A percentile compares a stretch with the other conserved stretches of the same genome.
Evolutionary conservation across 1,140 invertebrate species (phyloP).

Genomic region (Bombus balteatus): DNA sequence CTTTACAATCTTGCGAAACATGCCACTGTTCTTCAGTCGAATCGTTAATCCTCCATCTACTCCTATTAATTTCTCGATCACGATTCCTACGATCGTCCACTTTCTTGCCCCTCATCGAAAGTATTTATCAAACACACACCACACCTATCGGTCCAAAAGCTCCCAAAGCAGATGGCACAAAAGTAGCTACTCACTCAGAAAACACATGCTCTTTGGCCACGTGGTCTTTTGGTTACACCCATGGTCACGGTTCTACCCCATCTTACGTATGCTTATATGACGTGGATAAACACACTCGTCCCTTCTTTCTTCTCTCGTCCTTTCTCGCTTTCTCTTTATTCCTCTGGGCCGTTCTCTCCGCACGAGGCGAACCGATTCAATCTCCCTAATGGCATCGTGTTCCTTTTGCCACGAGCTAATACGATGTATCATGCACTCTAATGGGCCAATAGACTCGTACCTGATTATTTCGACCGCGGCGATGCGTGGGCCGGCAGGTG

Average conservation of each 20-base stretch:
- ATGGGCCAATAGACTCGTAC: conserved; percentile 69
- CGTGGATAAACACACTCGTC: conserved; percentile 65
- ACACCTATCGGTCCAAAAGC: conserved; percentile 66
- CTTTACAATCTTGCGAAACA: too few species aligned
- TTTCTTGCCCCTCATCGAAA: conserved; percentile 1
- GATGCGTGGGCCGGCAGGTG: conserved; percentile 70
- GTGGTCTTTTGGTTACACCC: conserved; percentile 68
- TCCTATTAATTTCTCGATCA: conserved; percentile 47
- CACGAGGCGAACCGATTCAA: conserved; percentile 73
- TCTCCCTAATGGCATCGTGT: conserved; percentile 76
- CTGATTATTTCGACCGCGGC: conserved; percentile 65
- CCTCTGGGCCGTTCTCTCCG: conserved; percentile 6
- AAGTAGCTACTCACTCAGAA: conserved; percentile 71
- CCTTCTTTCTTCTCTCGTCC: conserved; percentile 2
- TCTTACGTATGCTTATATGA: conserved; percentile 67
- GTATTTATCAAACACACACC: conserved; percentile 66
- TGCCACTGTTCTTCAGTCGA: neutral
- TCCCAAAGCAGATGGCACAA: conserved; percentile 63
- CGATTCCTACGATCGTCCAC: conserved; percentile 30
- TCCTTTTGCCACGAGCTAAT: conserved; percentile 73
- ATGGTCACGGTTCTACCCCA: conserved; percentile 64
- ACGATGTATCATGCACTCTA: conserved; percentile 76
- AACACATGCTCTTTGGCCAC: conserved; percentile 69
- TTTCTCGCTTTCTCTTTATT: neutral
- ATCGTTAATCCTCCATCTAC: neutral